These are phyloP conservation scores for Megalopta genalis DNA, from an alignment of 1,140 invertebrate species.

Conservation along the genomic window DNA sequence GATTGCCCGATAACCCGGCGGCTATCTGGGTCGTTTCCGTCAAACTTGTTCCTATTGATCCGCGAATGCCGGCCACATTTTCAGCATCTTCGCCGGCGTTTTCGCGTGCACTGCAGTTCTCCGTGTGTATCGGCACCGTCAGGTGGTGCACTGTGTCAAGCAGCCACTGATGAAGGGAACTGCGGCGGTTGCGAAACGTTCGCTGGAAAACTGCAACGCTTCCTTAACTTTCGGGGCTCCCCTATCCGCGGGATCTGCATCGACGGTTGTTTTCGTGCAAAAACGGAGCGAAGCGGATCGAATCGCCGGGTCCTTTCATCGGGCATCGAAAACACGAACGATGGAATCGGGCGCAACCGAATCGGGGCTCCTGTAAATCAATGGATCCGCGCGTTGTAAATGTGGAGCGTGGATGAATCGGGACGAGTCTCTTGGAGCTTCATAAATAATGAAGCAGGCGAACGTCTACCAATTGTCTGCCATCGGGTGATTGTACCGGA, in stretches of 20 bases:
- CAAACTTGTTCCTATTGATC: neutral
- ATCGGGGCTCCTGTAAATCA: too few species aligned
- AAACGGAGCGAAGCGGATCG: neutral
- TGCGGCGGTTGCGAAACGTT: slow-evolving; percentile 32
- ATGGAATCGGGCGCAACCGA: too few species aligned
- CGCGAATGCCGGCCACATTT: neutral
- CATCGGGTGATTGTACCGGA: too few species aligned
- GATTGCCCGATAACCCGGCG: neutral
- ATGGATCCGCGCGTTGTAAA: too few species aligned
- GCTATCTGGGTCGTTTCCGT: slow-evolving; percentile 2
- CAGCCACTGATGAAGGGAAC: slow-evolving; percentile 26
- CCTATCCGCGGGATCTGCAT: neutral
- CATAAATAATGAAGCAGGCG: too few species aligned
- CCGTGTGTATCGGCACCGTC: neutral
- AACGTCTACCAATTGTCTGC: too few species aligned
- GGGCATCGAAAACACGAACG: too few species aligned
- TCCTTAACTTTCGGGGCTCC: neutral
- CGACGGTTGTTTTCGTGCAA: neutral
- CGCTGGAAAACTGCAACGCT: slow-evolving; percentile 15
- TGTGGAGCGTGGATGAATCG: too few species aligned
- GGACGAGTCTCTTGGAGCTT: too few species aligned
- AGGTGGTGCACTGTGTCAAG: slow-evolving; percentile 18
- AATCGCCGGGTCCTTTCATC: neutral
- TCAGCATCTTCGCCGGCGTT: slow-evolving; percentile 14
- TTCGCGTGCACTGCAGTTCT: slow-evolving; percentile 21